Evolutionary conservation across 2,113 vertebrate species (phyloP).

Genomic region (Ciconia maguari): DNA sequence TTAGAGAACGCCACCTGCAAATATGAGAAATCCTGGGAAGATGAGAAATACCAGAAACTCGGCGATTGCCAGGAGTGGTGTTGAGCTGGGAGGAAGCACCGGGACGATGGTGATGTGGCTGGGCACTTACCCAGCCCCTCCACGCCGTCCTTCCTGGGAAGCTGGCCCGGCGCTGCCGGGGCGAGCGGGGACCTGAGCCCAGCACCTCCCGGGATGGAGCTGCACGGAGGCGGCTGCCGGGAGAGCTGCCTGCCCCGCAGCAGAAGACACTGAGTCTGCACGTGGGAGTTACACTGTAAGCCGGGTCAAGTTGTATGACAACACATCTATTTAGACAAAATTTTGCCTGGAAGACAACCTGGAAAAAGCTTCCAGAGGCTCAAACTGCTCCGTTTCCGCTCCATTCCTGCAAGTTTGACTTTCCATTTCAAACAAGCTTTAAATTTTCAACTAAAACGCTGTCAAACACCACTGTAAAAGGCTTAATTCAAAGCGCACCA

Average conservation of each 20-base stretch:
- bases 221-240: too few species aligned
- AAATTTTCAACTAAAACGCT: background rate
- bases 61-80: background rate
- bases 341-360: background rate
- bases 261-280: background rate
- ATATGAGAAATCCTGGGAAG: background rate
- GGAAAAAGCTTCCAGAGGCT: background rate
- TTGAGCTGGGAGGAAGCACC: too few species aligned
- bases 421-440: background rate
- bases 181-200: background rate
- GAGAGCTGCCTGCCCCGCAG: background rate
- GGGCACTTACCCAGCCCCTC: background rate
- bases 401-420: background rate
- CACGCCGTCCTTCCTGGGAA: accelerated
- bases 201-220: background rate
- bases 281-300: background rate
- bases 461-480: background rate
- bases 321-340: background rate
- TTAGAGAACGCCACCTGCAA: background rate
- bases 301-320: background rate
- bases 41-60: background rate
- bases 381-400: accelerated
- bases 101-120: background rate
- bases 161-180: background rate
- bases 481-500: background rate